phyloP scores from a whole-genome alignment of 2,888 invertebrate species.

The Trichopoda pennipes region DNA sequence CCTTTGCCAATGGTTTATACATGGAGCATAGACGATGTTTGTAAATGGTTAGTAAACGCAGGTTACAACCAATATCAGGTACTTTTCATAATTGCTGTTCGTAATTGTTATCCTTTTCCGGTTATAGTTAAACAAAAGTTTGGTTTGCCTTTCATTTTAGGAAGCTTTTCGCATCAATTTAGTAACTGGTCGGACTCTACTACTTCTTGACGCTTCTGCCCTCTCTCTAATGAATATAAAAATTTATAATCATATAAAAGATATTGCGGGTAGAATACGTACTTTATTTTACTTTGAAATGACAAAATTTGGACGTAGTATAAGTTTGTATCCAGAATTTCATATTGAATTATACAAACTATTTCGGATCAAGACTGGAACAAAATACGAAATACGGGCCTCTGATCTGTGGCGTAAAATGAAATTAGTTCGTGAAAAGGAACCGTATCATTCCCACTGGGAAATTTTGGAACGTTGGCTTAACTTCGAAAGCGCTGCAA shows the following conservation, averaged over 20 bases:
- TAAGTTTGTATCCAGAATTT: constrained; percentile 81
- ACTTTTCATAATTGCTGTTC: no score
- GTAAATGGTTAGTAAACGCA: constrained; percentile 81
- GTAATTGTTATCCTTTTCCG: constrained; percentile 13
- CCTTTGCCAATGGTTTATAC: constrained; percentile 80
- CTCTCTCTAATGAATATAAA: constrained; percentile 82
- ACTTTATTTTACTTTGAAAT: constrained; percentile 81
- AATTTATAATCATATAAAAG: constrained; percentile 81
- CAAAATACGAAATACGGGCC: constrained; percentile 81
- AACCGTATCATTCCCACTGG: constrained; percentile 82
- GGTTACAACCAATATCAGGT: constrained; percentile 83
- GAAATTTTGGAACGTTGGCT: constrained; percentile 77
- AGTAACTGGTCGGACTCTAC: constrained; percentile 81
- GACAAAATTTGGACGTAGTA: constrained; percentile 80
- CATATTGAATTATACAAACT: constrained; percentile 82
- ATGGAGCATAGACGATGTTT: constrained; percentile 82
- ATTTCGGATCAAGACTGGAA: constrained; percentile 82
- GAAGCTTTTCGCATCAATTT: constrained; percentile 81
- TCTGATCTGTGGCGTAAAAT: constrained; percentile 82
- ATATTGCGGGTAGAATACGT: constrained; percentile 79
- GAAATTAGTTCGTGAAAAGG: constrained; percentile 82
- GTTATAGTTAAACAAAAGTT: no score
- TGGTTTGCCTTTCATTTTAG: constrained; percentile 62
- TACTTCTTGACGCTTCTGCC: constrained; percentile 82
- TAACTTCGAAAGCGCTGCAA: constrained; percentile 58